These are phyloP conservation scores for Vidua macroura DNA, from an alignment of 2,113 vertebrate genomes.

Conservation along the genomic window DNA sequence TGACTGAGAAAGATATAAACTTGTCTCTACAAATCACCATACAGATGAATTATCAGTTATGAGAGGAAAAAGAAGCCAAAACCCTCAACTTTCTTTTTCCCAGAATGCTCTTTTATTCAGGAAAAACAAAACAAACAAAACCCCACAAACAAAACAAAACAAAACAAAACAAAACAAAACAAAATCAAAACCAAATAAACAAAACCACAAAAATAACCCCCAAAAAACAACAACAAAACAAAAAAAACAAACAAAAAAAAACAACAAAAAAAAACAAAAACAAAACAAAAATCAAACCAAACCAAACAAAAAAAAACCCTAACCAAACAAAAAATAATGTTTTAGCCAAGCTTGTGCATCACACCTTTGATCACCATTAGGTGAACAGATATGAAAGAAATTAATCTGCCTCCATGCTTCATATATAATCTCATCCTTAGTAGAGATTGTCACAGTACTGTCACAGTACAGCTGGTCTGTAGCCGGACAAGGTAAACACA, in stretches of 20 bases:
- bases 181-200: background rate
- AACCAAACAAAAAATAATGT: background rate
- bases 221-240: background rate
- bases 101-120: background rate
- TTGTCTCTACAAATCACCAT: background rate
- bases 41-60: background rate
- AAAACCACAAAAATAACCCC: background rate
- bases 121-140: background rate
- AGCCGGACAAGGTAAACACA: background rate
- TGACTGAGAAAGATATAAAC: background rate
- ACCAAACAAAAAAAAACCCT: background rate
- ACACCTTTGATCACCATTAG: background rate
- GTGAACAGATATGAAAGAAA: background rate
- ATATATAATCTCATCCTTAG: background rate
- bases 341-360: background rate
- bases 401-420: background rate
- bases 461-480: background rate
- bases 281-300: no score
- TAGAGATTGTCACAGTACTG: background rate
- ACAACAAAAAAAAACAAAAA: no score
- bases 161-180: background rate
- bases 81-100: background rate
- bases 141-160: background rate
- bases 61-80: rapidly evolving
- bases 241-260: background rate